Evolutionary conservation across 2,797 vertebrate species (phyloP).

Genomic region (Todus mexicanus): DNA sequence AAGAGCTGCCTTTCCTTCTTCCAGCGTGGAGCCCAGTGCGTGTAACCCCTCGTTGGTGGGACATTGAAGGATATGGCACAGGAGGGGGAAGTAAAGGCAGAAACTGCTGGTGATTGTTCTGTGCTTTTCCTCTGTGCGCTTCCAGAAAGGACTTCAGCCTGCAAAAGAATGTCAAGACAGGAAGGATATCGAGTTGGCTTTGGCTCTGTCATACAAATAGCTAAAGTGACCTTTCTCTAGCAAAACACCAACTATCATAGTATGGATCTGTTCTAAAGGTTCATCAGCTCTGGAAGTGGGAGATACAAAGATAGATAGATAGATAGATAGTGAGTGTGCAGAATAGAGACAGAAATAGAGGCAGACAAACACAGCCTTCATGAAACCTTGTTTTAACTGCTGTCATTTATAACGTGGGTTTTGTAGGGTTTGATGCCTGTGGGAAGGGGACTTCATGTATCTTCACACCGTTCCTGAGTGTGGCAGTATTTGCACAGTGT

Average conservation of each 20-base stretch:
- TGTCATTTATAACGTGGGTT: fast-evolving
- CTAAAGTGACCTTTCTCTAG: conserved; percentile 34
- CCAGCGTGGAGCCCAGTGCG: background rate
- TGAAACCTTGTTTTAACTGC: background rate
- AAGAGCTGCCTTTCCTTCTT: background rate
- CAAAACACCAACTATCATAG: background rate
- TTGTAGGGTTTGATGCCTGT: background rate
- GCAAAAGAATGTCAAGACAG: conserved; percentile 43
- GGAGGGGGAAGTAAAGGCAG: background rate
- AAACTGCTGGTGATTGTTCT: background rate
- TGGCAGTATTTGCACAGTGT: conserved; percentile 59
- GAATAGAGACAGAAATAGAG: background rate
- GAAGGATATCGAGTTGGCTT: conserved; percentile 33
- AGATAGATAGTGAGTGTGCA: background rate
- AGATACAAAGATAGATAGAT: background rate
- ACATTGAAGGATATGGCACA: background rate
- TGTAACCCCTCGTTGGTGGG: background rate
- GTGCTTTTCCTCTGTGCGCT: conserved; percentile 4
- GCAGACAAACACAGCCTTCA: background rate
- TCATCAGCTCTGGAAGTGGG: background rate
- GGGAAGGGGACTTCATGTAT: conserved; percentile 33
- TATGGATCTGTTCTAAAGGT: background rate
- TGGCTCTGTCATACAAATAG: conserved; percentile 15
- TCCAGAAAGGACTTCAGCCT: conserved; percentile 2
- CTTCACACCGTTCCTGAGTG: conserved; percentile 52